A percentile compares a stretch with the other conserved stretches of the same genome.
phyloP scores from a whole-genome alignment of 2,888 invertebrate species.

The Lissonota sp. region DNA sequence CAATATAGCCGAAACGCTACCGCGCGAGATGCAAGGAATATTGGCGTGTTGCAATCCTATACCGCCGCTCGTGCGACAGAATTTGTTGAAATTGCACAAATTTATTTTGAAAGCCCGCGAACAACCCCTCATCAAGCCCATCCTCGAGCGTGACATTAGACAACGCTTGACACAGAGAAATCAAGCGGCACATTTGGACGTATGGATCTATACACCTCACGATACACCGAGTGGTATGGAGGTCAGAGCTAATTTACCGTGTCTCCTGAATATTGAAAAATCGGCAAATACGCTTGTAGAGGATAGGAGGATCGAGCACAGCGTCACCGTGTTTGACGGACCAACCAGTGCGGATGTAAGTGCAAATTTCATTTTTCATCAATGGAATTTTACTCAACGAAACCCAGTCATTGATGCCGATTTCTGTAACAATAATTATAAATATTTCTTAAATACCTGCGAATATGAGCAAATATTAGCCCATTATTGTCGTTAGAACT shows the following conservation, averaged over 20 bases:
- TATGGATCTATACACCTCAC: constrained; percentile 76
- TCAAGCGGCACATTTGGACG: constrained; percentile 71
- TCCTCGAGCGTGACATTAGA: constrained; percentile 76
- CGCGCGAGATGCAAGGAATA: constrained; percentile 96
- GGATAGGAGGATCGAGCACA: constrained; percentile 52
- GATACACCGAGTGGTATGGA: constrained; percentile 78
- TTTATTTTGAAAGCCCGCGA: constrained; percentile 90
- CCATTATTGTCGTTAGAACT: too few species aligned
- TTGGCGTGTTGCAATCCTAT: constrained; percentile 96
- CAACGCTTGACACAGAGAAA: constrained; percentile 76
- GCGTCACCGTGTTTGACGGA: constrained; percentile 77
- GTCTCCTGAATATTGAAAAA: constrained; percentile 71
- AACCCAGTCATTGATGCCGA: too few species aligned
- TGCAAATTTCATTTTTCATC: not conserved
- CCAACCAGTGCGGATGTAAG: constrained; percentile 74
- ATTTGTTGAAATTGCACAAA: constrained; percentile 86
- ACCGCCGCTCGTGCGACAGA: constrained; percentile 90
- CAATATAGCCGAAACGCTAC: constrained; percentile 93
- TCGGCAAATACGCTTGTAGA: constrained; percentile 12
- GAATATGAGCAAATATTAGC: too few species aligned
- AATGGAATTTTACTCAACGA: not conserved
- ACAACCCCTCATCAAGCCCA: constrained; percentile 86
- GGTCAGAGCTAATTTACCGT: constrained; percentile 78
- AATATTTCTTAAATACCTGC: too few species aligned
- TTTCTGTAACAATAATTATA: too few species aligned